Evolutionary conservation across 2,888 invertebrate species (phyloP).

Genomic region (Eristalis pertinax): DNA sequence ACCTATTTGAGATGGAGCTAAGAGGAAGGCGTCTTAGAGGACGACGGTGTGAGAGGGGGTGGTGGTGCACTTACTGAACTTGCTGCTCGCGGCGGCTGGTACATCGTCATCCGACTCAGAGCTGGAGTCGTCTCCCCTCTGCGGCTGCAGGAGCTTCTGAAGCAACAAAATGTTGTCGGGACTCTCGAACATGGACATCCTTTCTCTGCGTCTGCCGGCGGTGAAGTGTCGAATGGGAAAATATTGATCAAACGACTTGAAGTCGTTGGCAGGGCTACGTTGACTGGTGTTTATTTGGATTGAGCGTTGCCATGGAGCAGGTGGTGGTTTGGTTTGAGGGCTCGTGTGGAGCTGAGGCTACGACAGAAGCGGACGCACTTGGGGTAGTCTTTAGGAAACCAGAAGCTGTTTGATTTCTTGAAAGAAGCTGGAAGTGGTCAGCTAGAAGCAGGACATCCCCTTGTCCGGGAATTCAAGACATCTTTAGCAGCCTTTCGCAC

Average conservation of each 20-base stretch:
- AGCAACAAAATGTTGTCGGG: conserved; percentile 77
- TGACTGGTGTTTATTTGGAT: background rate
- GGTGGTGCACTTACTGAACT: conserved; percentile 74
- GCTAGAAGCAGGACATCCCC: too few species aligned
- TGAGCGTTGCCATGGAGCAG: background rate
- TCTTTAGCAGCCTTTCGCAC: too few species aligned
- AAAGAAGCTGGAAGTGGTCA: too few species aligned
- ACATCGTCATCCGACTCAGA: conserved; percentile 77
- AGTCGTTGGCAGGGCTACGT: background rate
- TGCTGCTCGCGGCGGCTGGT: conserved; percentile 70
- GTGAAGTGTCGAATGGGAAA: background rate
- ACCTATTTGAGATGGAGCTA: conserved; percentile 82
- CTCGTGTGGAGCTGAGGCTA: too few species aligned
- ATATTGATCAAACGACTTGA: conserved; percentile 32
- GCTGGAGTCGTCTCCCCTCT: conserved; percentile 75
- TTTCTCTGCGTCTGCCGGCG: too few species aligned
- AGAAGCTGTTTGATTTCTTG: too few species aligned
- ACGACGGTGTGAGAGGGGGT: background rate
- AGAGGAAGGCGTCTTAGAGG: background rate
- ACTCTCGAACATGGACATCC: conserved; percentile 78
- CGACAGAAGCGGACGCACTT: too few species aligned
- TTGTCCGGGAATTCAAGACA: too few species aligned
- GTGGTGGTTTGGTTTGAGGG: background rate
- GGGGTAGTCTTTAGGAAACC: too few species aligned
- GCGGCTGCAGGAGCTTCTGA: conserved; percentile 76